Percentiles rank a stretch among this genome's conserved stretches.
These are phyloP conservation scores for Emmelina monodactyla DNA, from an alignment of 2,888 invertebrate genomes.

Conservation along the genomic window DNA sequence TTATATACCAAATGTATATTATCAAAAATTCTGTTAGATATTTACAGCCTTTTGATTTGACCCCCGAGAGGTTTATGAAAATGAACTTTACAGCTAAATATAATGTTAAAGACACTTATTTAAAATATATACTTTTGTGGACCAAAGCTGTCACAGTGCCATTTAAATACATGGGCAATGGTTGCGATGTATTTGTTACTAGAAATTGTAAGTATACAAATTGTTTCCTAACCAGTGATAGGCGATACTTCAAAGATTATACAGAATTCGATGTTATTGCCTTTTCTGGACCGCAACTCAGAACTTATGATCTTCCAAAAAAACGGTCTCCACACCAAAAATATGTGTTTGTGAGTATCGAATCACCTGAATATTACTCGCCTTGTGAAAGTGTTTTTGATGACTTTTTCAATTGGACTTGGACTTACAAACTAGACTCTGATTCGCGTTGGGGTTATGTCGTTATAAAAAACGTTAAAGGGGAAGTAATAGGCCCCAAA, in stretches of 20 bases:
- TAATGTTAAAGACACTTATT: too few species aligned
- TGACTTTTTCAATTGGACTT: constrained; percentile 40
- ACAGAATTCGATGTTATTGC: constrained; percentile 35
- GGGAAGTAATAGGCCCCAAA: constrained; percentile 26
- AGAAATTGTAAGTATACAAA: constrained; percentile 32
- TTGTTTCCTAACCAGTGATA: constrained; percentile 33
- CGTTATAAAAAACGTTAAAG: constrained; percentile 22
- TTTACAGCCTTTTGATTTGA: too few species aligned
- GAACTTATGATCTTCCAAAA: constrained; percentile 17
- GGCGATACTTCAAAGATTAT: constrained; percentile 21
- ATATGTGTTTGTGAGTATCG: constrained; percentile 33
- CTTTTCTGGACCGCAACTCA: constrained; percentile 31
- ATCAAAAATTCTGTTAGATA: too few species aligned
- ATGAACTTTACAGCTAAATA: too few species aligned
- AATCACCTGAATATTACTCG: constrained; percentile 32
- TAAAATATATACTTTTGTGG: neutral
- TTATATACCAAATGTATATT: too few species aligned
- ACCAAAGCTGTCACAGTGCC: constrained; percentile 17
- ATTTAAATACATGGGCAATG: constrained; percentile 25
- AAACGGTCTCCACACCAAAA: constrained; percentile 28
- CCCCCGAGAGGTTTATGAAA: too few species aligned
- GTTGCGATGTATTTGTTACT: constrained; percentile 24
- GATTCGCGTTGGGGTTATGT: constrained; percentile 33
- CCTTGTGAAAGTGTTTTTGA: constrained; percentile 24
- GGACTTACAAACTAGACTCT: constrained; percentile 36